phyloP scores from a whole-genome alignment of 2,888 invertebrate genomes.

The Hirtodrosophila trivittata region DNA sequence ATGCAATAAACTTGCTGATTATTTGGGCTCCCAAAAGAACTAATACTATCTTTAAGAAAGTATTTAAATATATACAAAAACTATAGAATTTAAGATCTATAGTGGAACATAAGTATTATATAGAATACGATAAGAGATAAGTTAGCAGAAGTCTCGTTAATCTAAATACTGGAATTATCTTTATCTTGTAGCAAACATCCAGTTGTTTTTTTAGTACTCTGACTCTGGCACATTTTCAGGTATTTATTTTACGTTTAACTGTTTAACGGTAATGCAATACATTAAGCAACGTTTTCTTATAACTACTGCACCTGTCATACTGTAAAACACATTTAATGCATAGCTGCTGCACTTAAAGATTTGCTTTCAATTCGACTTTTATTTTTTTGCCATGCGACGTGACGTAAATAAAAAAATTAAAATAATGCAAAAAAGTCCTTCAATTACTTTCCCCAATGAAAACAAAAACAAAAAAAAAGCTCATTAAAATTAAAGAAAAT shows the following conservation, averaged over 20 bases:
- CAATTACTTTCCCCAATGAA: conserved; percentile 54
- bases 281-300: conserved; percentile 2
- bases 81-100: too few species aligned
- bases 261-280: not conserved
- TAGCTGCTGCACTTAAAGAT: not conserved
- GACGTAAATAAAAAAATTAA: conserved; percentile 22
- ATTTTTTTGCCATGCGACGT: conserved; percentile 43
- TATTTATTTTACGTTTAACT: not conserved
- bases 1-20: too few species aligned
- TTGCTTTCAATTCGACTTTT: conserved; percentile 9
- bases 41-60: too few species aligned
- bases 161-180: too few species aligned
- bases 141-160: too few species aligned
- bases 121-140: too few species aligned
- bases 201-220: too few species aligned
- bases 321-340: conserved; percentile 23
- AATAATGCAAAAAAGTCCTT: conserved; percentile 1
- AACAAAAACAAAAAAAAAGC: conserved; percentile 11
- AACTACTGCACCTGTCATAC: conserved; percentile 31
- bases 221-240: too few species aligned
- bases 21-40: too few species aligned
- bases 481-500: conserved; percentile 7
- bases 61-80: too few species aligned
- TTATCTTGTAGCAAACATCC: too few species aligned
- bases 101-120: too few species aligned